phyloP scores from a whole-genome alignment of 1,140 invertebrate species.

The Apis mellifera region DNA sequence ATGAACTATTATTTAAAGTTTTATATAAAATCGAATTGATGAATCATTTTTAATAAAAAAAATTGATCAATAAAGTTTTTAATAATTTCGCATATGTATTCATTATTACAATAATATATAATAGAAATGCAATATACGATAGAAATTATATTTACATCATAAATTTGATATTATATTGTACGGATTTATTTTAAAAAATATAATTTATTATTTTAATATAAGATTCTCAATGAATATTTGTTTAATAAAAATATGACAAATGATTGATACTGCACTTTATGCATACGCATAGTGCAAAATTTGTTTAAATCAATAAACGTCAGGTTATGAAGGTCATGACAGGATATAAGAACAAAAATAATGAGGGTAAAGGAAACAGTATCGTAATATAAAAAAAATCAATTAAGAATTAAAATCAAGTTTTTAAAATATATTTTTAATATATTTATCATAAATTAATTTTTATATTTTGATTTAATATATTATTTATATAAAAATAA shows the following conservation, averaged over 20 bases:
- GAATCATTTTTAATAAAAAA: not conserved
- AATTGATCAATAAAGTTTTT: not conserved
- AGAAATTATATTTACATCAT: not conserved
- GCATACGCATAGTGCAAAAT: slow-evolving; percentile 9
- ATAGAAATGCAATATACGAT: not conserved
- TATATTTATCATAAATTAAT: not conserved
- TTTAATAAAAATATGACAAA: not conserved
- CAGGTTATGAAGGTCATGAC: slow-evolving; percentile 23
- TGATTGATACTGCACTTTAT: not conserved
- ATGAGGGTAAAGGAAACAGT: slow-evolving; percentile 1
- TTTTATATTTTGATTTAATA: not conserved
- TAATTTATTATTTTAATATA: not conserved
- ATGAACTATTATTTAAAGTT: slow-evolving; percentile 3
- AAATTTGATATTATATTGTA: not conserved
- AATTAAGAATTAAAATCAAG: not conserved
- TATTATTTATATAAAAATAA: not conserved
- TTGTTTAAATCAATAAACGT: slow-evolving; percentile 30
- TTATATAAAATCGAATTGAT: not conserved
- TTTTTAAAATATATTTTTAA: not conserved
- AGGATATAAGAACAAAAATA: slow-evolving; percentile 27
- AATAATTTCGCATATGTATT: not conserved
- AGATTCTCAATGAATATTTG: not conserved
- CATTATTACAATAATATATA: not conserved
- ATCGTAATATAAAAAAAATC: not conserved
- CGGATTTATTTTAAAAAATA: not conserved